Percentiles rank a stretch among this genome's conserved stretches.
Evolutionary conservation across 2,113 vertebrate species (phyloP).

Genomic region (Peromyscus californicus): DNA sequence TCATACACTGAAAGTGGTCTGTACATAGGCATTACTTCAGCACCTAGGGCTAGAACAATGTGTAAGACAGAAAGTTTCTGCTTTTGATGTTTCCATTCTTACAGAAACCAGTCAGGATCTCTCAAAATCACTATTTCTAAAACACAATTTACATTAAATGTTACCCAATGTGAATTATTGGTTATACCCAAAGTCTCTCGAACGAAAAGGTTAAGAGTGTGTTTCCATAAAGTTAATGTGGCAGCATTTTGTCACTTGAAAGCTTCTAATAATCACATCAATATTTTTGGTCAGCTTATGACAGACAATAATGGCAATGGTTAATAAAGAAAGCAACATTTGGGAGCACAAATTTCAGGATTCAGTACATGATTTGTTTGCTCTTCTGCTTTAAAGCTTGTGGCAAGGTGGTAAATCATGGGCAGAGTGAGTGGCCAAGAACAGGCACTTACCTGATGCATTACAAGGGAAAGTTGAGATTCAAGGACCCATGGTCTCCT

Average conservation of each 20-base stretch:
- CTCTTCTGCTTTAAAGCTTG: not conserved
- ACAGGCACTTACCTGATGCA: too few relatives aligned
- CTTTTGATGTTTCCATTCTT: not conserved
- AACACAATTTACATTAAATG: not conserved
- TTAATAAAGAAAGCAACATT: not conserved
- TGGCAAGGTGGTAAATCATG: too few relatives aligned
- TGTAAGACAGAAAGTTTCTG: not conserved
- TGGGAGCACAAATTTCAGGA: not conserved
- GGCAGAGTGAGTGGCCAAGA: rapidly evolving
- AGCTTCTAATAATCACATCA: not conserved
- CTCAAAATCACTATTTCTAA: not conserved
- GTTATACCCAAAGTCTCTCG: not conserved
- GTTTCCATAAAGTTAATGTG: not conserved
- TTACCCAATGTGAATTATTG: not conserved
- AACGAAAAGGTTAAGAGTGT: not conserved
- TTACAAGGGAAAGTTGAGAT: not conserved
- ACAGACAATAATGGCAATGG: too few relatives aligned
- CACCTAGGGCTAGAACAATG: not conserved
- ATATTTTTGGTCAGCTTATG: not conserved
- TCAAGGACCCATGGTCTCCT: not conserved
- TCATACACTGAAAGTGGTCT: not conserved
- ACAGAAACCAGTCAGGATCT: not conserved
- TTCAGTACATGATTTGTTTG: not conserved
- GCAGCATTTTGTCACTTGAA: not conserved
- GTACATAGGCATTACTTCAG: not conserved